Evolutionary conservation across 2,113 vertebrate genomes (phyloP), one percentile per base, ranked within the genome.

Genomic region (Propithecus coquereli): DNA sequence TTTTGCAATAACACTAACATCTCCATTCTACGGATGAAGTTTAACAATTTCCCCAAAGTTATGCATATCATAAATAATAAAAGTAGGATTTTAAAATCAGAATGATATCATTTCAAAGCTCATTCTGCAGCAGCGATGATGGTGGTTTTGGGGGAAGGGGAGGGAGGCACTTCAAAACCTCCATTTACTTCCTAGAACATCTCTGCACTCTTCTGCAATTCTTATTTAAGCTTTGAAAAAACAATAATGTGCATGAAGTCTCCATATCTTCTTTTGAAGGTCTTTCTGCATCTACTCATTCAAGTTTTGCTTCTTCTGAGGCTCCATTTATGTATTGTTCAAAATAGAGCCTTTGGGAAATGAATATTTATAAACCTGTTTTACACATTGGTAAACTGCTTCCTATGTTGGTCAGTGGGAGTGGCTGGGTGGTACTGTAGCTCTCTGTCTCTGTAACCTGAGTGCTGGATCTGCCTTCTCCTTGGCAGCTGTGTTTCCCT

Each of bases 361-460:
- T 76, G 47, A 52, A 59, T 87, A 70, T 32, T 76, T 61, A 59
- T 61, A 80, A 84, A 54, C 20, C 17, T 71, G 50, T 50, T 89
- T 93, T 76, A 25, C 34, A 63, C 7, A 59, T 17, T 25, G 50
- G 5, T 25, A 61, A 82, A 6, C 45, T 84, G 11, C 34, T 8
- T 94, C 80, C 20, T n/a, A 2, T 25, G 45, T n/a, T 93, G 74
- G 84, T 61, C 66, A 20, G 1, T 65, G 52, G 50, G 50, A 90
- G 80, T 80, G 50, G 45, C 2, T 18, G 30, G 16, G 20, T 54
- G 34, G 76, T 43, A 11, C 70, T 85, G 34, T n/a, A 81, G 95
- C 45, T 94, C 92, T 70, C 86, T 87, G 32, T 82, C 82, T 66
- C 57, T 70, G 47, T n/a, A 87, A 59, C 74, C 87, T 73, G 83